Base-by-base conservation (phyloP, 2,888 invertebrate species). In the Chymomyza fuscimana region DNA sequence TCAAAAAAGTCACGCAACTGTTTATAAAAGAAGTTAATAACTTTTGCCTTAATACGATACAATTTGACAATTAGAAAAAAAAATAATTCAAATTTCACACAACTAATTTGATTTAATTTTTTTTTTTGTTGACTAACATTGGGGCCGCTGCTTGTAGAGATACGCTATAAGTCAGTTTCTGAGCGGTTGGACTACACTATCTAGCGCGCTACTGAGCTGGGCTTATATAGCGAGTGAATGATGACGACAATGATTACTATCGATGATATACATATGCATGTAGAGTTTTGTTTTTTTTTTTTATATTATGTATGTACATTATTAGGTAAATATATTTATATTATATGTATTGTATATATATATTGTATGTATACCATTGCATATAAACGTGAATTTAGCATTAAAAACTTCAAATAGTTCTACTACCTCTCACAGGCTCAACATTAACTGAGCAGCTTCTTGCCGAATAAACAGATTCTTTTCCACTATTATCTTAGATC, bases 331-430 rank as follows among this genome's bases (percentile, higher is more conserved):
- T 86, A 71, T 83, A 75, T 82, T 66, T 68, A 16, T 65, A 65
- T 65, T 63, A 54, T 64, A 52, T 65, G 59, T 40, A 61, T 61
- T 61, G 9, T 52, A 16, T 19, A 72, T 51, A 73, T 79, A 73
- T 77, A 72, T 70, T 73, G 69, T 74, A 88, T 88, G 87, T 87
- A 88, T 88, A 84, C 86, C 80, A 82, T 81, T 81, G 83, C 85
- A 83, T 88, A 88, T 88, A 84, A 89, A 86, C 76, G 81, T 86
- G 72, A 86, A 89, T 86, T 86, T 88, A 83, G 89, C 79, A 89
- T 84, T 80, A 79, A 89, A 83, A 70, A 83, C 77, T 77, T 76
- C 73, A 70, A 74, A 82, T 80, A 67, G 22, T 79, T 81, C 71
- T 84, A 76, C 88, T 75, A 75, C 72, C 10, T 40, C 51, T 32